A percentile compares a stretch with the other conserved stretches of the same genome.
These are phyloP conservation scores for Caenorhabditis tropicalis DNA, from an alignment of 1,140 invertebrate species.

Conservation along the genomic window DNA sequence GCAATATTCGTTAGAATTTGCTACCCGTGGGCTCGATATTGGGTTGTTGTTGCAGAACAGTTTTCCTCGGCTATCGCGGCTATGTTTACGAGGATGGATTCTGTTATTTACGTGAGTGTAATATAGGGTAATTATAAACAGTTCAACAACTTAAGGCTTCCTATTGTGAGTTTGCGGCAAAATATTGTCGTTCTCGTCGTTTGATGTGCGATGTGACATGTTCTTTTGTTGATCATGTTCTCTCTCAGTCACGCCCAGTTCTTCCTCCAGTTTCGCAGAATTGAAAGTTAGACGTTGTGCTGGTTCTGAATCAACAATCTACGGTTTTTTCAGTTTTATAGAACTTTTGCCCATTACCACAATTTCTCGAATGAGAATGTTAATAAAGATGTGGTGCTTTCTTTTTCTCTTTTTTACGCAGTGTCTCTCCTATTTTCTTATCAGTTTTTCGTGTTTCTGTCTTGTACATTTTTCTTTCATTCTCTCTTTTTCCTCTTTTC, in stretches of 20 bases:
- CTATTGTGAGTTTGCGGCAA: constrained; percentile 12
- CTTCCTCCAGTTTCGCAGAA: background rate
- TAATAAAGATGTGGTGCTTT: background rate
- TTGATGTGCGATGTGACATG: constrained; percentile 21
- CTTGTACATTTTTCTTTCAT: background rate
- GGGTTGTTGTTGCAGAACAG: background rate
- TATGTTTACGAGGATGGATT: constrained; percentile 20
- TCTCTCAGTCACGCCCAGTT: background rate
- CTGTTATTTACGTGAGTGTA: constrained; percentile 6
- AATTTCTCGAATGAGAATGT: background rate
- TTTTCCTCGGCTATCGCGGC: background rate
- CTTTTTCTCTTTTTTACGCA: background rate
- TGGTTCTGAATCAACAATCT: background rate
- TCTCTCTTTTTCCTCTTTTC: background rate
- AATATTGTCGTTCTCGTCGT: constrained; percentile 20
- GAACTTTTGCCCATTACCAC: background rate
- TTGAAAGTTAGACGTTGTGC: too few relatives aligned
- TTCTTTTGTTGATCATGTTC: constrained; percentile 2
- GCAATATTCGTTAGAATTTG: background rate
- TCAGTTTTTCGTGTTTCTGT: background rate
- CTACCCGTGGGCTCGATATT: constrained; percentile 23
- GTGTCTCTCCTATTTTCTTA: background rate
- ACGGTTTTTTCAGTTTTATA: background rate
- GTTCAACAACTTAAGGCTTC: background rate
- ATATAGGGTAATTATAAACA: too few relatives aligned